phyloP scores from a whole-genome alignment of 2,888 invertebrate species.

The Lumbricus terrestris region DNA sequence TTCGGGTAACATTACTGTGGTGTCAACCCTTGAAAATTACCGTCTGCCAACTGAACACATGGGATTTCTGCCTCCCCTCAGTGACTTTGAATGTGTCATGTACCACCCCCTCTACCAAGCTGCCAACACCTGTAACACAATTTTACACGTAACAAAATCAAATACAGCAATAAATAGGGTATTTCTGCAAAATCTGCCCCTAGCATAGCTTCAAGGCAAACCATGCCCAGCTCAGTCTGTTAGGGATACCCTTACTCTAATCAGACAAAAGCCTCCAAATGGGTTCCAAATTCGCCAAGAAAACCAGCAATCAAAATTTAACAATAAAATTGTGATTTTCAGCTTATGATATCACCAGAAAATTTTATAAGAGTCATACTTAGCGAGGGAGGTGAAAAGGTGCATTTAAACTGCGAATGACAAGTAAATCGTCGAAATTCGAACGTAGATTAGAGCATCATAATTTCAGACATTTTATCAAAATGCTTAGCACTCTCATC shows the following conservation, averaged over 20 bases:
- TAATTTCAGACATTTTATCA: neutral
- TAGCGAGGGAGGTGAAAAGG: neutral
- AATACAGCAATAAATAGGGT: neutral
- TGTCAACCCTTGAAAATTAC: neutral
- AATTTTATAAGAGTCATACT: neutral
- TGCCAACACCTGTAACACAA: neutral
- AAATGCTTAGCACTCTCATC: neutral
- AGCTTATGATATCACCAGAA: neutral
- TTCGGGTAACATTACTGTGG: neutral
- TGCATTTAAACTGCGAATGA: neutral
- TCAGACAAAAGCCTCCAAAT: neutral
- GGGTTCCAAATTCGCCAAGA: neutral
- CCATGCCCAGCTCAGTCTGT: neutral
- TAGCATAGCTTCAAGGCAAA: neutral
- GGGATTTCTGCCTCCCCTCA: neutral
- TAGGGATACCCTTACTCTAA: neutral
- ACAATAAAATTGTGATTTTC: neutral
- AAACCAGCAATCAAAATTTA: neutral
- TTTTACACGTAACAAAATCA: neutral
- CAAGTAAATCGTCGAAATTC: neutral
- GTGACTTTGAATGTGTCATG: neutral
- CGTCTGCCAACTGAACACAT: neutral
- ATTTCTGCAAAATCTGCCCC: neutral
- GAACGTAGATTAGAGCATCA: neutral
- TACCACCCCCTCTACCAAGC: neutral